phyloP scores from a whole-genome alignment of 2,888 invertebrate species.

The Drosophila koepferae region DNA sequence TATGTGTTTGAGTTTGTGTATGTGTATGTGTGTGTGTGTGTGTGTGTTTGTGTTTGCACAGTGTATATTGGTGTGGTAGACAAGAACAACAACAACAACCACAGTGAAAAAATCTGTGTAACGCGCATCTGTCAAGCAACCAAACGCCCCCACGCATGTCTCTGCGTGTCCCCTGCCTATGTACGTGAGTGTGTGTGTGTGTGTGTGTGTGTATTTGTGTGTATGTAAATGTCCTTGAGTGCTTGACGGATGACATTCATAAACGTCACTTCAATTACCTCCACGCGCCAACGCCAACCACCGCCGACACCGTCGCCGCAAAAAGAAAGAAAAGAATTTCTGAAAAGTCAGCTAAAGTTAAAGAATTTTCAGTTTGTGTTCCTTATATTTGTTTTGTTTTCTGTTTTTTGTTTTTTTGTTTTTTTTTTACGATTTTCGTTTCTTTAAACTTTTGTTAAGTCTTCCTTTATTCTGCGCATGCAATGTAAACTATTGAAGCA shows the following conservation, averaged over 20 bases:
- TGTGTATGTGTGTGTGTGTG: constrained; percentile 8
- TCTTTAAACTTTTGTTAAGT: constrained; percentile 11
- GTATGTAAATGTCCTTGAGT: constrained; percentile 80
- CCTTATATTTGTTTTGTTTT: constrained; percentile 14
- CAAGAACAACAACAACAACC: constrained; percentile 21
- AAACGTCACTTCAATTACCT: constrained; percentile 84
- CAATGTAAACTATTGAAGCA: constrained; percentile 11
- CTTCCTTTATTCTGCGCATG: constrained; percentile 1
- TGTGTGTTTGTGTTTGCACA: constrained; percentile 21
- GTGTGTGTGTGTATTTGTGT: constrained; percentile 30
- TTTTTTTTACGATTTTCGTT: constrained; percentile 20
- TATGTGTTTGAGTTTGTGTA: constrained; percentile 13
- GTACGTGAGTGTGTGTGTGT: constrained; percentile 41
- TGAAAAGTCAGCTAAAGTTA: constrained; percentile 71
- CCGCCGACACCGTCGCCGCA: constrained; percentile 34
- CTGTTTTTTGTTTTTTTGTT: constrained; percentile 9
- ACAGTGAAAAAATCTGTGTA: constrained; percentile 67
- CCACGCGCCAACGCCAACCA: constrained; percentile 74
- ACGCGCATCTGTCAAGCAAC: constrained; percentile 78
- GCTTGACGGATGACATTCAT: constrained; percentile 82
- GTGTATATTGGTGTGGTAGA: constrained; percentile 50
- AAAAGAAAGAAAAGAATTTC: constrained; percentile 40
- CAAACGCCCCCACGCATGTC: constrained; percentile 65
- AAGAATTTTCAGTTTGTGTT: constrained; percentile 40
- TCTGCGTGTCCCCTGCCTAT: constrained; percentile 13